These are phyloP conservation scores for Epinephelus coioides DNA, from an alignment of 2,797 vertebrate genomes.

Conservation along the genomic window DNA sequence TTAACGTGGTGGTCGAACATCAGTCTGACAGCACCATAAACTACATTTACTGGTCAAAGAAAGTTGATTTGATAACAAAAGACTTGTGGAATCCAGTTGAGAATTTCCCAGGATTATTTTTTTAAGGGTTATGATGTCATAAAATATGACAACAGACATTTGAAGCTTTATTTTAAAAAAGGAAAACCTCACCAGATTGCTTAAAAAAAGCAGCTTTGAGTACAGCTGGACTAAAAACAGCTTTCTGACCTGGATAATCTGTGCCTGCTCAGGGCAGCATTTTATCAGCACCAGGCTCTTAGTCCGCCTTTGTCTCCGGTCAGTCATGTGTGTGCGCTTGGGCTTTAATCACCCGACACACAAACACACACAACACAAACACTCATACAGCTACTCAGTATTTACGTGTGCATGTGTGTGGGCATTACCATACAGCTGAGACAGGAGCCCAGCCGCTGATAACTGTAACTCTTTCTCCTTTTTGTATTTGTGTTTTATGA, in stretches of 20 bases:
- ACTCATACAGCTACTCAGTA: neutral
- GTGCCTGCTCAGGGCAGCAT: slow-evolving; percentile 11
- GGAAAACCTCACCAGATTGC: too few species aligned
- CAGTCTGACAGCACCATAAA: too few species aligned
- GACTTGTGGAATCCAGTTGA: too few species aligned
- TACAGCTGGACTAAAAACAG: too few species aligned
- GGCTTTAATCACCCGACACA: neutral
- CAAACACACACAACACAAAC: neutral
- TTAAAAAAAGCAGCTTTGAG: too few species aligned
- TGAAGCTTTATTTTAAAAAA: too few species aligned
- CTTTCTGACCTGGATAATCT: neutral
- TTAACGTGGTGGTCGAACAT: too few species aligned
- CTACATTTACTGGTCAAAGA: too few species aligned
- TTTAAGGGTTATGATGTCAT: too few species aligned
- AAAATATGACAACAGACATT: too few species aligned
- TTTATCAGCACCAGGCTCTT: neutral
- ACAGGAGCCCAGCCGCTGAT: slow-evolving; percentile 1
- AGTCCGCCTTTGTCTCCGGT: neutral
- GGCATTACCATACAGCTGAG: neutral
- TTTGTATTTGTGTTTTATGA: neutral
- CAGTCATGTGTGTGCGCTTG: neutral
- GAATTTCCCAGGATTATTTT: too few species aligned
- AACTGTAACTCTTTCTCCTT: neutral
- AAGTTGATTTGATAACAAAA: too few species aligned
- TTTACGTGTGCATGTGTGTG: neutral